Evolutionary conservation across 2,113 vertebrate species (phyloP), one percentile per base, ranked within the genome.

Genomic region (Sylvilagus bachmani): DNA sequence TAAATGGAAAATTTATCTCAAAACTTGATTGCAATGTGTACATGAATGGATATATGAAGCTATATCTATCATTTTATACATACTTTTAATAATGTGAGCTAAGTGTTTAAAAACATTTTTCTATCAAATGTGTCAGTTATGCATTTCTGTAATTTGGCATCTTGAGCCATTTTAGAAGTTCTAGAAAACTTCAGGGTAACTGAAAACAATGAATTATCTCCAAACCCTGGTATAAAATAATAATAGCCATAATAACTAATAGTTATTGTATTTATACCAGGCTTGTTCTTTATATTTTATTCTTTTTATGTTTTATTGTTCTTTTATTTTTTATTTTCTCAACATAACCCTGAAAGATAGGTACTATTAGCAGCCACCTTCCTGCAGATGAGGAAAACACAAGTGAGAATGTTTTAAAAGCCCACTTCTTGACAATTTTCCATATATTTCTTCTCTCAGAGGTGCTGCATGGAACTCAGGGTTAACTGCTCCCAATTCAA

Each of bases 131-230:
- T 62, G 13, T 53, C 33, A 64, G 25, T 89, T 83, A 74, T 93
- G 62, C 73, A 86, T 73, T 91, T 13, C 49, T 86, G 24, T 73
- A 75, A 92, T 27, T 88, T 81, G 53, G 44, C 36, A 93, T 14
- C 74, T 87, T 90, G n/a, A 24, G 89, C 4, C 9, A 29, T 74
- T 78, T 80, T 64, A 33, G 27, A 69, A 78, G 21, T 88, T 33
- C 17, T 69, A 88, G 78, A 91, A 38, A 96, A 80, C 14, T 10
- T 53, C 86, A 36, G 25, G 14, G 55, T 33, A 80, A 69, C 49
- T 86, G 27, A 73, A 94, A 89, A 94, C 8, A 61, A 38, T 61
- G 38, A 70, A 21, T 85, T 82, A 69, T 95, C 79, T 85, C 49
- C 44, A 95, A 92, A 86, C 27, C 27, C n/a, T 87, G 49, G 21